Evolutionary conservation across 2,888 invertebrate species (phyloP).

Genomic region (Malachius bipustulatus): DNA sequence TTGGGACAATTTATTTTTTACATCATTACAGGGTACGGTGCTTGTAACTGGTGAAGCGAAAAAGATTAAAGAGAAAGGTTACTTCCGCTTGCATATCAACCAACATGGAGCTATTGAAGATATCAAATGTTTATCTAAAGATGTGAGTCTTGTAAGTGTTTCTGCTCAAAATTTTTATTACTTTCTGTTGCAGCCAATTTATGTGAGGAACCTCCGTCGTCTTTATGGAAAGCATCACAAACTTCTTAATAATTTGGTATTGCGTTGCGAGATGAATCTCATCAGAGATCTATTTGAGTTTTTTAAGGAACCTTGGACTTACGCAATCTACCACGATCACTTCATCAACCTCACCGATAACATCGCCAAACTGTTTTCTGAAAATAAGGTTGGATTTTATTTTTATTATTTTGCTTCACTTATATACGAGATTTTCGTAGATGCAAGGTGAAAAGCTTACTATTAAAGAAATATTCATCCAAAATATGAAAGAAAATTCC

Average conservation of each 20-base stretch:
- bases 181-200: too few relatives aligned
- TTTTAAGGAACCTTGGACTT: slow-evolving; percentile 55
- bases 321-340: slow-evolving; percentile 49
- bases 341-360: slow-evolving; percentile 38
- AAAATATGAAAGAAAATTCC: too few relatives aligned
- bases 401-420: too few relatives aligned
- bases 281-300: slow-evolving; percentile 55
- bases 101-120: slow-evolving; percentile 43
- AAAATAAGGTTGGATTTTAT: slow-evolving; percentile 8
- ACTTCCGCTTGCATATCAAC: slow-evolving; percentile 50
- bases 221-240: slow-evolving; percentile 65
- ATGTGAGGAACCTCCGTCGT: slow-evolving; percentile 44
- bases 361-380: slow-evolving; percentile 19
- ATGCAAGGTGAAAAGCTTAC: too few relatives aligned
- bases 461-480: too few relatives aligned
- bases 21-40: too few relatives aligned
- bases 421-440: too few relatives aligned
- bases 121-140: slow-evolving; percentile 48
- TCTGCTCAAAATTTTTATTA: too few relatives aligned
- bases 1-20: too few relatives aligned
- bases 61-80: slow-evolving; percentile 36
- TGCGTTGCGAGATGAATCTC: slow-evolving; percentile 46
- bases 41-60: slow-evolving; percentile 43
- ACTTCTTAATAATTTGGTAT: slow-evolving; percentile 52
- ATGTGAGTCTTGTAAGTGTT: too few relatives aligned